Base-by-base conservation (phyloP, 2,888 invertebrate genomes). In the Strigamia transsilvanica region DNA sequence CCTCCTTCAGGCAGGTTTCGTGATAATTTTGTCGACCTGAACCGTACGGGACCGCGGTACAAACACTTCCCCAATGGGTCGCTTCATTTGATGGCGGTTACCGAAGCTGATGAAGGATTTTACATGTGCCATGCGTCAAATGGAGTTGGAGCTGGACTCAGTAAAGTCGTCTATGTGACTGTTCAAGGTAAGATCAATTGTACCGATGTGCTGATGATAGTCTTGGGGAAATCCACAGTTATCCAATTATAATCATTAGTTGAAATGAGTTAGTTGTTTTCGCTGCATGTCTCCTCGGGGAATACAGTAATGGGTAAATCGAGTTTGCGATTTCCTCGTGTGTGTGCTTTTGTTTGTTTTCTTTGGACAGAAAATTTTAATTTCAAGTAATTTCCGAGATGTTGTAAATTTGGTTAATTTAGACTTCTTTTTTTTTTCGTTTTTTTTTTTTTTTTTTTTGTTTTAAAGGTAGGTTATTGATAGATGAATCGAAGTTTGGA, bases 91-190 rank as follows among this genome's bases (percentile, higher is more conserved):
- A 56, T 32, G 23, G 12, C 79, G 18, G 82, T 79, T 6, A 23
- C 82, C 27, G 82, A 83, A 32, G 27, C 41, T 10, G 83, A 83
- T 12, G 83, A 83, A 66, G 83, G 83, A 18, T 73, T 66, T 34
- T 83, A 82, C 23, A 84, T 88, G 79, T 88, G 88, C 84, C 86
- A 87, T 38, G 86, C 87, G 15, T 85, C 86, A 81, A 88, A 88
- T 82, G 85, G 86, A 5, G 86, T 88, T 9, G 87, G 87, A 13
- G 85, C 86, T 41, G 87, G 86, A 12, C 86, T 88, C 78, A 88
- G 88, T 84, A 87, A 87, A 84, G 86, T 87, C 32, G 85, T 88
- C 4, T 85, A 85, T 51, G 85, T 88, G 0, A 86, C 85, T 4
- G 87, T 88, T 3, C 87, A 87, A 83, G 86, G 88, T 88, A 61